Evolutionary conservation across 2,797 vertebrate genomes (phyloP).

Genomic region (Sebastes trivittatus): DNA sequence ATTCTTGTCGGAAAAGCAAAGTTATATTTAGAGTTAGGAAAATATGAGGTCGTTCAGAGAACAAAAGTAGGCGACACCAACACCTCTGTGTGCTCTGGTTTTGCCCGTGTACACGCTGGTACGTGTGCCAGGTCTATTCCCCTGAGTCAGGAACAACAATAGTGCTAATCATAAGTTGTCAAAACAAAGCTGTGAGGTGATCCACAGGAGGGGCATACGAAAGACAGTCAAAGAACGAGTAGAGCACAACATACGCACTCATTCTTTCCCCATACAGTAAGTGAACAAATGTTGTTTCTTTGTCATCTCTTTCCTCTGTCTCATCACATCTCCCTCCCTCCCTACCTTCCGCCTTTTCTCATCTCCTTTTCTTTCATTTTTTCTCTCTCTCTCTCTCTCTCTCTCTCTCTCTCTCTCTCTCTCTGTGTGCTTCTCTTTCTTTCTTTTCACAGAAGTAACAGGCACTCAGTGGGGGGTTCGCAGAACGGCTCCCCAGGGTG

Average conservation of each 20-base stretch:
- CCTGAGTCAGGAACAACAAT: constrained; percentile 5
- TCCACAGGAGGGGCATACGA: background rate
- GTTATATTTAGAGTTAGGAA: constrained; percentile 59
- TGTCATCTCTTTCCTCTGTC: background rate
- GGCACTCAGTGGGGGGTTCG: constrained; percentile 74
- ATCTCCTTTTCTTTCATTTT: background rate
- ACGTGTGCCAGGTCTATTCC: background rate
- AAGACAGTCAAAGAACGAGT: background rate
- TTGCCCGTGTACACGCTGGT: background rate
- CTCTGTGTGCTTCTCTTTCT: background rate
- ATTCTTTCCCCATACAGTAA: background rate
- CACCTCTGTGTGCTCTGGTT: constrained; percentile 13
- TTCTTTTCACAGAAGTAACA: constrained; percentile 76
- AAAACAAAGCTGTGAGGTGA: background rate
- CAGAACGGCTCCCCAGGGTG: constrained; percentile 69
- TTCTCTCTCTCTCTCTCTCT: background rate
- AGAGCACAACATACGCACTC: background rate
- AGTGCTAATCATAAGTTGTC: background rate
- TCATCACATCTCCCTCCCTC: background rate
- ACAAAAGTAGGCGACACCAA: constrained; percentile 25
- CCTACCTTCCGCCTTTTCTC: background rate
- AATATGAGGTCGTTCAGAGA: constrained; percentile 36
- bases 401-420: background rate
- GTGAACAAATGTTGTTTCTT: background rate
- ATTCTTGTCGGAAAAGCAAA: constrained; percentile 44